Evolutionary conservation across 2,797 vertebrate species (phyloP).

Genomic region (Eleutherodactylus coqui): DNA sequence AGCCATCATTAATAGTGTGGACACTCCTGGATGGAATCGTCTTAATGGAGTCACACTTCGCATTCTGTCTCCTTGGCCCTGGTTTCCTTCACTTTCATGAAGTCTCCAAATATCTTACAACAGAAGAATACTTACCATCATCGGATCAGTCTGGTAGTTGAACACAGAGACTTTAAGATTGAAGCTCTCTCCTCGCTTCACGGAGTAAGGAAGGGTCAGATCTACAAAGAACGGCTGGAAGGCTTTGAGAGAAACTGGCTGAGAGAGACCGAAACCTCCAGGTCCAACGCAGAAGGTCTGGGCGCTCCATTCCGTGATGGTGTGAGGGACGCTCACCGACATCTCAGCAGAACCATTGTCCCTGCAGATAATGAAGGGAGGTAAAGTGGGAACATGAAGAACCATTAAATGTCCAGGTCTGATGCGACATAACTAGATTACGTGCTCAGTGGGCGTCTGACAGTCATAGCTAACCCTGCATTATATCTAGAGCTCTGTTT

Average conservation of each 20-base stretch:
- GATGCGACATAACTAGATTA: too few species aligned
- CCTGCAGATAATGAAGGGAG: slow-evolving; percentile 56
- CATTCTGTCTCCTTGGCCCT: too few species aligned
- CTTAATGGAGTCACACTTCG: too few species aligned
- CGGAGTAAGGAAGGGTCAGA: slow-evolving; percentile 77
- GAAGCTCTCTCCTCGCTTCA: slow-evolving; percentile 80
- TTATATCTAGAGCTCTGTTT: too few species aligned
- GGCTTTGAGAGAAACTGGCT: slow-evolving; percentile 69
- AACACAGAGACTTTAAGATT: slow-evolving; percentile 76
- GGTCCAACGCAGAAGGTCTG: slow-evolving; percentile 80
- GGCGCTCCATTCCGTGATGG: slow-evolving; percentile 83
- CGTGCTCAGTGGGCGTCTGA: too few species aligned
- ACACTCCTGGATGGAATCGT: too few species aligned
- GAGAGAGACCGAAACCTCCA: slow-evolving; percentile 78
- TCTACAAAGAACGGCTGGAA: slow-evolving; percentile 84
- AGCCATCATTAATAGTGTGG: too few species aligned
- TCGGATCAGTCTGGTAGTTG: slow-evolving; percentile 76
- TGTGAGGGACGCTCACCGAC: slow-evolving; percentile 74
- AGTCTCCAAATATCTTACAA: neutral
- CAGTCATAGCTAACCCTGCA: too few species aligned
- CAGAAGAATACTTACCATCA: slow-evolving; percentile 73
- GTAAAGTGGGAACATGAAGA: too few species aligned
- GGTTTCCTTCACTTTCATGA: too few species aligned
- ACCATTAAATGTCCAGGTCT: too few species aligned
- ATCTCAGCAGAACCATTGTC: slow-evolving; percentile 60